Conservation (phyloP, 2,888 invertebrate species). For the Synergus japonicus region DNA sequence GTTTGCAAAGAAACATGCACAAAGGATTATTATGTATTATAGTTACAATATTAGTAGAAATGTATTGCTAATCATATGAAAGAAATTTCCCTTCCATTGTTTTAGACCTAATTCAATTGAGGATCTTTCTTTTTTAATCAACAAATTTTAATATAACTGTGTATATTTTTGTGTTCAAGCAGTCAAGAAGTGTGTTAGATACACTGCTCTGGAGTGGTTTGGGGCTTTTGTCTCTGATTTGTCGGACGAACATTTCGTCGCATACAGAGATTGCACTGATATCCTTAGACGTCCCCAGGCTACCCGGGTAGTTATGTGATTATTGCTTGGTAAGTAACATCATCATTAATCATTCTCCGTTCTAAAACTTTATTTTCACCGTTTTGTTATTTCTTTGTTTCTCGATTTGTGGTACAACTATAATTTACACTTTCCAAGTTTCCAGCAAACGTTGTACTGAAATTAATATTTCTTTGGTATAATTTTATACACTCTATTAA, state of each 20-base stretch:
- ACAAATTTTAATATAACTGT: constrained; percentile 24
- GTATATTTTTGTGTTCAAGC: constrained; percentile 47
- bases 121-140: neutral
- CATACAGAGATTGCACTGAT: constrained; percentile 63
- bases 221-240: constrained; percentile 68
- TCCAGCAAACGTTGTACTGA: neutral
- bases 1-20: no score
- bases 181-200: constrained; percentile 67
- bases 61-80: neutral
- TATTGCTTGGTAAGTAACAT: constrained; percentile 75
- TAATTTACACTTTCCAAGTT: neutral
- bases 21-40: no score
- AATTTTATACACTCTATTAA: neutral
- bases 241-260: constrained; percentile 65
- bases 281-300: constrained; percentile 73
- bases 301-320: constrained; percentile 77
- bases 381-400: constrained; percentile 67
- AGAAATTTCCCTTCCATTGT: neutral
- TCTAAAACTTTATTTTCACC: constrained; percentile 79
- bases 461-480: neutral
- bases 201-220: constrained; percentile 69
- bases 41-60: neutral
- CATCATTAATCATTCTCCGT: constrained; percentile 79
- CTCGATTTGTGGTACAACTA: constrained; percentile 23
- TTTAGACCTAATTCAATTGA: neutral